A percentile compares a stretch with the other conserved stretches of the same genome.
Conservation (phyloP, 2,888 invertebrate genomes). For the Anoncus sp. region DNA sequence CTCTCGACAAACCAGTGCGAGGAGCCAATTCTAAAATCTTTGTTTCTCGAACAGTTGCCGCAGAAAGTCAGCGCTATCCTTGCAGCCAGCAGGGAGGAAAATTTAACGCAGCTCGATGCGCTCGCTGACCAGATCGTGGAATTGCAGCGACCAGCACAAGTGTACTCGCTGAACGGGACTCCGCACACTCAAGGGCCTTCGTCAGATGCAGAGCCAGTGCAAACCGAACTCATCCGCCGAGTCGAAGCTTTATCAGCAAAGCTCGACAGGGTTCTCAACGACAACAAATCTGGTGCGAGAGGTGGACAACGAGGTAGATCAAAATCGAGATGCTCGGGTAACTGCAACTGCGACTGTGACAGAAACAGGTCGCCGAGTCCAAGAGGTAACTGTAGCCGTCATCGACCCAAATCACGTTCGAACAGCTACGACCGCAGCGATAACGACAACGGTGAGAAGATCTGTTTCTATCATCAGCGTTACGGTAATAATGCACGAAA, state of each 20-base stretch:
- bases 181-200: background rate
- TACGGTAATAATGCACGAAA: constrained; percentile 25
- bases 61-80: constrained; percentile 44
- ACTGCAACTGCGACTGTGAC: background rate
- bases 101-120: constrained; percentile 17
- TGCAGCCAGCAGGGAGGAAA: constrained; percentile 18
- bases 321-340: background rate
- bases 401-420: background rate
- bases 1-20: constrained; percentile 31
- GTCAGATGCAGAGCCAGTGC: background rate
- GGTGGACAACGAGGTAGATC: constrained; percentile 14
- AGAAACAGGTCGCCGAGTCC: background rate
- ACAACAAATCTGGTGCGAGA: background rate
- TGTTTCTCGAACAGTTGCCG: constrained; percentile 48
- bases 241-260: constrained; percentile 22
- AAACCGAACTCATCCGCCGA: constrained; percentile 10
- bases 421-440: background rate
- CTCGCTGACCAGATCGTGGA: constrained; percentile 50
- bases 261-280: constrained; percentile 25
- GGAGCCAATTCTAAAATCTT: constrained; percentile 38
- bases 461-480: constrained; percentile 18
- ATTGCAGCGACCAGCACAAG: constrained; percentile 29
- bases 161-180: background rate
- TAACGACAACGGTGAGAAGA: constrained; percentile 7
- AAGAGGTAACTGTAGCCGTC: background rate